phyloP scores from a whole-genome alignment of 2,888 invertebrate genomes.

The Cheilosia urbana region DNA sequence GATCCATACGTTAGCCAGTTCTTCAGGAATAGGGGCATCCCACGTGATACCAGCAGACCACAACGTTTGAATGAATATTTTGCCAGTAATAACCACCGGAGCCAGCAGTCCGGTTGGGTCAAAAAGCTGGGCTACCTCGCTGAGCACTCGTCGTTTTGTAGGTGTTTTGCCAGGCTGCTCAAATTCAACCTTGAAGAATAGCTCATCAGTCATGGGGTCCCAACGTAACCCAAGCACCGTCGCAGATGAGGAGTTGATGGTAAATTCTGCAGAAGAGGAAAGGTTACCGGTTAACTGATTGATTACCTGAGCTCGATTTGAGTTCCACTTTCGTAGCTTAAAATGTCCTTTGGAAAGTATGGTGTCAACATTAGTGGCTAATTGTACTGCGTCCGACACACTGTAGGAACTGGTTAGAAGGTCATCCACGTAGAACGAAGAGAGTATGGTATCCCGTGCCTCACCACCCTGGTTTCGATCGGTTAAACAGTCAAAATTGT shows the following conservation, averaged over 20 bases:
- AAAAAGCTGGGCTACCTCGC: slow-evolving; percentile 9
- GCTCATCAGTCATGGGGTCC: not conserved
- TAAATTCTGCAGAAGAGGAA: slow-evolving; percentile 30
- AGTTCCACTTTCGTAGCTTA: slow-evolving; percentile 29
- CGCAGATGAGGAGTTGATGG: not conserved
- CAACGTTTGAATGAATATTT: slow-evolving; percentile 20
- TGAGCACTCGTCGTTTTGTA: slow-evolving; percentile 4
- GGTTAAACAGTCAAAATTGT: slow-evolving; percentile 9
- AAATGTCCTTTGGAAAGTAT: slow-evolving; percentile 25
- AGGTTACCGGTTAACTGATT: slow-evolving; percentile 1
- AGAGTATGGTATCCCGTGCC: slow-evolving; percentile 30
- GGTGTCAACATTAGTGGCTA: slow-evolving; percentile 5
- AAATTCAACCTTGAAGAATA: slow-evolving; percentile 5
- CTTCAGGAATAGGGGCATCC: too few species aligned
- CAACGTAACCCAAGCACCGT: slow-evolving; percentile 20
- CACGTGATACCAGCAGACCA: slow-evolving; percentile 8
- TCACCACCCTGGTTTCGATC: slow-evolving; percentile 12
- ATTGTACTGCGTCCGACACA: not conserved
- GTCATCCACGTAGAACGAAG: slow-evolving; percentile 48
- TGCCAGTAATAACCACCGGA: slow-evolving; percentile 1
- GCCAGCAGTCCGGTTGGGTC: slow-evolving; percentile 29
- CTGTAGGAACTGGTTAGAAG: slow-evolving; percentile 35
- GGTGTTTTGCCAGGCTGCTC: not conserved
- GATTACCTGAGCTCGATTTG: slow-evolving; percentile 11
- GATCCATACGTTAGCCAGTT: too few species aligned